Evolutionary conservation across 2,113 vertebrate species (phyloP).

Genomic region (Jaculus jaculus): DNA sequence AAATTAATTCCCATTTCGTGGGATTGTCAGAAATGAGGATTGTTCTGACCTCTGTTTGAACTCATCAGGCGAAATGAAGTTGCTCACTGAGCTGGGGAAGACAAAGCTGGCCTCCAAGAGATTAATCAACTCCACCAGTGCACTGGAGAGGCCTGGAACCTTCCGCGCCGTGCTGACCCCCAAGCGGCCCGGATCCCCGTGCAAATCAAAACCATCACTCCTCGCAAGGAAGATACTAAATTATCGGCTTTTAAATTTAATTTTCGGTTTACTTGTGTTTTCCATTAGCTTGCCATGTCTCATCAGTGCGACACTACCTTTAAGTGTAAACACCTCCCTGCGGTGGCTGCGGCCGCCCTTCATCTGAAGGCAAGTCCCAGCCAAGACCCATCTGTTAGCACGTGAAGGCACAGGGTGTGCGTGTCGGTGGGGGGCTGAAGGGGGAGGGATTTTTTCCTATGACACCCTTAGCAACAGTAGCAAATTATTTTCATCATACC

Average conservation of each 20-base stretch:
- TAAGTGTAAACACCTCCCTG: slow-evolving; percentile 81
- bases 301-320: slow-evolving; percentile 88
- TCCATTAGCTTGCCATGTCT: slow-evolving; percentile 90
- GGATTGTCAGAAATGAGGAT: slow-evolving; percentile 97
- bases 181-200: slow-evolving; percentile 81
- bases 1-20: slow-evolving; percentile 95
- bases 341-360: slow-evolving; percentile 44
- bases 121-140: slow-evolving; percentile 95
- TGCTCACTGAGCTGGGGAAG: slow-evolving; percentile 99
- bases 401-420: slow-evolving; percentile 50
- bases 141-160: slow-evolving; percentile 84
- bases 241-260: slow-evolving; percentile 93
- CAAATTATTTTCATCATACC: slow-evolving; percentile 86
- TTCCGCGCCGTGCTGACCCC: slow-evolving; percentile 91
- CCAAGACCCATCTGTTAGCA: slow-evolving; percentile 71
- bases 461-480: slow-evolving; percentile 87
- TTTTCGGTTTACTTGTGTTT: slow-evolving; percentile 91
- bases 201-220: slow-evolving; percentile 91
- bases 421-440: neutral
- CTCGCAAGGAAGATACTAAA: slow-evolving; percentile 90
- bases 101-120: slow-evolving; percentile 93
- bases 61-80: slow-evolving; percentile 99
- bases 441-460: neutral
- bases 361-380: slow-evolving; percentile 80
- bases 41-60: slow-evolving; percentile 97